phyloP scores from a whole-genome alignment of 1,140 invertebrate genomes.

The Panagrolaimus sp. region DNA sequence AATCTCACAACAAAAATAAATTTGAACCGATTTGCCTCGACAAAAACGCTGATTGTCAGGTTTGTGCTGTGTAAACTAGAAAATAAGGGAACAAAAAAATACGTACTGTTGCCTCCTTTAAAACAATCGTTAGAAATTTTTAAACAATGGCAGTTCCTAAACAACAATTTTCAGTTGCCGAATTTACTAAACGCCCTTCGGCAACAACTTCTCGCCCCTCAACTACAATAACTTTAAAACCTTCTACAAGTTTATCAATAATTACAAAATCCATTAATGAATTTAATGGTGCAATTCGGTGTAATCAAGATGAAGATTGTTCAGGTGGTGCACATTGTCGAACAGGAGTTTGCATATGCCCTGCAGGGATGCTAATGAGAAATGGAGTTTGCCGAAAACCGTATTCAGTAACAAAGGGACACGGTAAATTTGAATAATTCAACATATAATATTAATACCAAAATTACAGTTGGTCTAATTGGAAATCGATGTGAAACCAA shows the following conservation, averaged over 20 bases:
- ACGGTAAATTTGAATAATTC: too few species aligned
- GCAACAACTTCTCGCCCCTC: not conserved
- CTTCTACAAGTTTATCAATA: not conserved
- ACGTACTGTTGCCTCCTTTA: not conserved
- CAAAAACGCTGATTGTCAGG: too few species aligned
- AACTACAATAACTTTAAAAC: not conserved
- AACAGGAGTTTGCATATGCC: conserved; percentile 41
- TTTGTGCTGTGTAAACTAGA: not conserved
- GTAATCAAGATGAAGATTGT: conserved; percentile 44
- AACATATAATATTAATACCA: too few species aligned
- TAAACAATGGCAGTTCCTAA: not conserved
- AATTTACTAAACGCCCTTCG: not conserved
- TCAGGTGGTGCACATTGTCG: conserved; percentile 40
- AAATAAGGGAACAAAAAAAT: too few species aligned
- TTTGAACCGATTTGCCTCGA: not conserved
- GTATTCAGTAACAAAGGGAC: not conserved
- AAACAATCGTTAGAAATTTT: not conserved
- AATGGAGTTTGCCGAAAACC: conserved; percentile 32
- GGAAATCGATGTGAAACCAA: not conserved
- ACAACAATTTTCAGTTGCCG: not conserved
- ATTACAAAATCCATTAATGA: not conserved
- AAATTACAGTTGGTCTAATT: not conserved
- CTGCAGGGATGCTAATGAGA: conserved; percentile 35
- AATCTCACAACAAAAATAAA: not conserved
- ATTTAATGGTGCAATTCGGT: not conserved